Evolutionary conservation across 64 coral and sea anemone species (phyloP), one percentile per base, ranked within the genome.

Genomic region (Stylophora pistillata): DNA sequence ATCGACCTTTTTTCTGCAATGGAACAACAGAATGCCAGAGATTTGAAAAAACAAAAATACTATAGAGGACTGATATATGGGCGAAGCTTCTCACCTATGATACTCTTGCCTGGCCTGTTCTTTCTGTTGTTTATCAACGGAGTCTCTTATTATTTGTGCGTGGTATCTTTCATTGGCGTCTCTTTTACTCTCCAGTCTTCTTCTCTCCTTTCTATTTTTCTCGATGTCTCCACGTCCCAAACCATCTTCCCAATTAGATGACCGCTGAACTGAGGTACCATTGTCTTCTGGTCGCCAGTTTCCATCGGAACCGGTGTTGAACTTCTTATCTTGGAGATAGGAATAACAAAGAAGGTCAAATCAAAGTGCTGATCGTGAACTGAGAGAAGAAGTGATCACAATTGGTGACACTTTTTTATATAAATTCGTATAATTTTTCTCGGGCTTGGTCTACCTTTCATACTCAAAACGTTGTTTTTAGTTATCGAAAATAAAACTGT

Each of bases 181-280:
- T 32, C 82, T 86, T 62, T 90, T 97, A 21, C 58, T 89, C 30
- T 87, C 91, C 12, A 97, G 60, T 53, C 86, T 72, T 86, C 72
- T 69, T 30, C 70, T 71, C 55, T 87, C 82, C 52, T 87, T 58
- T 64, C 55, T 74, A 72, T 89, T 87, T 58, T 86, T 86, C 56
- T 78, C 82, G 0, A 47, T 86, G 64, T 97, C 95, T 9, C 91
- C 95, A 15, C 58, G 81, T 57, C 95, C 95, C 27, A 97, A 82
- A 58, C 95, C 95, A 71, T 97, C 95, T 58, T 97, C 95, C 95
- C 95, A 97, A 59, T 91, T 88, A 1, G 74, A 28, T 7, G 95
- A 90, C 58, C 95, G 76, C 15, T 93, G 65, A 25, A 58, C 54
- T 29, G 61, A 20, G 10, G 65, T 58, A 63, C 64, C 63, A 34